Evolutionary conservation across 1,140 invertebrate genomes (phyloP).

Genomic region (Drosophila mayri): DNA sequence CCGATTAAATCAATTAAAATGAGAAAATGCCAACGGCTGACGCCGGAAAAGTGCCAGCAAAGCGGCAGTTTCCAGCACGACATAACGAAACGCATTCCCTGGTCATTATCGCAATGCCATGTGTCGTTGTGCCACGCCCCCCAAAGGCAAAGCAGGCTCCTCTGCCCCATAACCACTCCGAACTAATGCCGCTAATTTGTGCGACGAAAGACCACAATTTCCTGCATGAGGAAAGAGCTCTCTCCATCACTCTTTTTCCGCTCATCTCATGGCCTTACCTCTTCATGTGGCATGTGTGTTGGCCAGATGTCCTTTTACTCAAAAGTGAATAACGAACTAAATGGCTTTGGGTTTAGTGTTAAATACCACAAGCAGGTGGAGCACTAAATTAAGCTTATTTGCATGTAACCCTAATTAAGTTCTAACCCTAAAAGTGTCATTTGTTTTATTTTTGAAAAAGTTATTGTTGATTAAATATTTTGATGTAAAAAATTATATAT

Average conservation of each 20-base stretch:
- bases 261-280: constrained; percentile 5
- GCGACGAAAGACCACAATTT: constrained; percentile 50
- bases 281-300: constrained; percentile 3
- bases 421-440: too few relatives aligned
- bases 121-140: constrained; percentile 7
- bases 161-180: neutral
- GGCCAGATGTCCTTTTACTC: constrained; percentile 15
- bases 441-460: neutral
- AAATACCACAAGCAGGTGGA: neutral
- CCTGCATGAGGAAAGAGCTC: constrained; percentile 31
- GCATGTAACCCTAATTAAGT: neutral
- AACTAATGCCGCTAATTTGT: constrained; percentile 73
- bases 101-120: constrained; percentile 58
- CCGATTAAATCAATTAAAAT: constrained; percentile 82
- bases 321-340: constrained; percentile 7
- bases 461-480: neutral
- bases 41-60: constrained; percentile 46
- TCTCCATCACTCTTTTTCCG: neutral
- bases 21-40: constrained; percentile 60
- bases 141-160: neutral
- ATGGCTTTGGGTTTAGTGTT: neutral
- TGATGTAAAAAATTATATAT: neutral
- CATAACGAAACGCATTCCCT: constrained; percentile 38
- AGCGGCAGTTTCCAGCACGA: constrained; percentile 59
- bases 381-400: neutral